Evolutionary conservation across 2,797 vertebrate genomes (phyloP), one percentile per base, ranked within the genome.

Genomic region (Dromococcyx pavoninus): DNA sequence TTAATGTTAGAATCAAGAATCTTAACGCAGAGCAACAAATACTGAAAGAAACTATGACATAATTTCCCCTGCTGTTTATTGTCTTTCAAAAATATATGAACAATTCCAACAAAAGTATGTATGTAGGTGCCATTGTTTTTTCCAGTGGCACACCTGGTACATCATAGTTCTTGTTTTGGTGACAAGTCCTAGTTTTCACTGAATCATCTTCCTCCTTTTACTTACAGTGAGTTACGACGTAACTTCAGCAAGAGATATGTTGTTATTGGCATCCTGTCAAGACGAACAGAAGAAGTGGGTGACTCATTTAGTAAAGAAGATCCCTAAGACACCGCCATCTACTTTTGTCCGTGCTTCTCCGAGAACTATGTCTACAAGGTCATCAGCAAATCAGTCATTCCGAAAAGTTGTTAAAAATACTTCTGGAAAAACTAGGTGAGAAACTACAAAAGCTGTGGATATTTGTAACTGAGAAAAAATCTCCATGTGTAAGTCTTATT

Each of bases 201-300:
- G 61, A 89, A 46, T 81, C 22, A 44, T 89, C 53, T 94, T 89
- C 50, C 35, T 85, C 41, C 32, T 85, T 71, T 84, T 84, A 30
- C 65, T 81, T 27, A 30, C 89, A 99, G 99, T 99, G 97, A 99
- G 99, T 98, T 99, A 99, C 4, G 99, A 99, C 80, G 98, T 99
- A 97, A 99, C 99, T 91, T 99, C 99, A 92, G 99, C 99, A 94
- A 98, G 99, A 96, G 99, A 99, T 98, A 99, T 99, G 99, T 98
- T 99, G 93, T 97, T 99, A 81, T 95, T 99, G 97, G 99, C 99
- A 37, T 97, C 99, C 93, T 98, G 99, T 97, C 99, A 99, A 96
- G 99, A 99, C 50, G 99, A 99, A 97, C 99, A 99, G 98, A 99
- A 99, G 97, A 99, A 99, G 95, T 99, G 99, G 99, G 99, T 99